Percentiles rank a stretch among this genome's conserved stretches.
These are phyloP conservation scores for Galleria mellonella DNA, from an alignment of 1,140 invertebrate species.

Conservation along the genomic window DNA sequence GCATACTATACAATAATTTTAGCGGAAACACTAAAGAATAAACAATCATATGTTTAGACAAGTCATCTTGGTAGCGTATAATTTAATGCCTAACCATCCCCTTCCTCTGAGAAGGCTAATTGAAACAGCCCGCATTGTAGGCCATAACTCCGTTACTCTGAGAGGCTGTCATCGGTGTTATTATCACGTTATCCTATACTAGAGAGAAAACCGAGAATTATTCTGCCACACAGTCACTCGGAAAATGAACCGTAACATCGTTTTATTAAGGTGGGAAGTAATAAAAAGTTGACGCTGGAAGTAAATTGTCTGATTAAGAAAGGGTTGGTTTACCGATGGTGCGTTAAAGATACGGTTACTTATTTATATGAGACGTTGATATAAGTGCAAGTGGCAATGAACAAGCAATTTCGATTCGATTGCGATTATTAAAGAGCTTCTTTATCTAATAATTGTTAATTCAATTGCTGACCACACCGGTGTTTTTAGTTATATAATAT, in stretches of 20 bases:
- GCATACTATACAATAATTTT: slow-evolving; percentile 1
- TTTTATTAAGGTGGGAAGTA: too few species aligned
- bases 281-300: too few species aligned
- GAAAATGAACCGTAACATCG: not conserved
- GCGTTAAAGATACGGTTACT: slow-evolving; percentile 23
- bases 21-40: slow-evolving; percentile 37
- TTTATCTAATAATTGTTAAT: slow-evolving; percentile 2
- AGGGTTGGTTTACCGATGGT: slow-evolving; percentile 18
- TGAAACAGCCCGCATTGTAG: slow-evolving; percentile 42
- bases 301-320: slow-evolving; percentile 3
- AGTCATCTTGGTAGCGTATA: slow-evolving; percentile 27
- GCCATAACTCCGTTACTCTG: slow-evolving; percentile 42
- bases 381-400: slow-evolving; percentile 4
- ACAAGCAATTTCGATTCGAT: slow-evolving; percentile 3
- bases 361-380: slow-evolving; percentile 18
- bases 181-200: slow-evolving; percentile 23
- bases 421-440: slow-evolving; percentile 1
- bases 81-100: slow-evolving; percentile 53
- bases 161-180: slow-evolving; percentile 38
- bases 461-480: not conserved
- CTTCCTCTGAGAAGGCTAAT: slow-evolving; percentile 42
- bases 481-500: too few species aligned
- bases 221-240: not conserved
- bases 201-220: slow-evolving; percentile 3
- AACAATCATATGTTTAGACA: slow-evolving; percentile 41